phyloP scores from a whole-genome alignment of 2,888 invertebrate genomes.

The Protophormia terraenovae region DNA sequence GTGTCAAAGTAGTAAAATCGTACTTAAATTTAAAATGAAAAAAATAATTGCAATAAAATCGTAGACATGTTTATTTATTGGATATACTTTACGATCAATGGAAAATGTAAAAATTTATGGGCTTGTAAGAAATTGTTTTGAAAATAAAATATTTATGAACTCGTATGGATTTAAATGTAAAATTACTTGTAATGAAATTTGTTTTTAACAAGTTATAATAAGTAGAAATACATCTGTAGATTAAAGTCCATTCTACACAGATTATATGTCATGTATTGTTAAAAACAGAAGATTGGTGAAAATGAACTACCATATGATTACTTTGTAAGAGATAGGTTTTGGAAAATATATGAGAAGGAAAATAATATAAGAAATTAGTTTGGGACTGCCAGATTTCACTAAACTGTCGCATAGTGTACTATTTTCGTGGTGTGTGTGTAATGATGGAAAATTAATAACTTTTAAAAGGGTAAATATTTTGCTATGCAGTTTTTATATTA shows the following conservation, averaged over 20 bases:
- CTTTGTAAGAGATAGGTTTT: too few species aligned
- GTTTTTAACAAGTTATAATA: neutral
- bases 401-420: too few species aligned
- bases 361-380: too few species aligned
- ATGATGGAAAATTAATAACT: too few species aligned
- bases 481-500: too few species aligned
- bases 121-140: neutral
- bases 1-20: constrained; percentile 3
- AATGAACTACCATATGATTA: too few species aligned
- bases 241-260: neutral
- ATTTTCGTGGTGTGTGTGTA: too few species aligned
- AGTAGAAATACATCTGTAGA: neutral
- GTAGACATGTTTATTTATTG: constrained; percentile 37
- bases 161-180: neutral
- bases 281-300: too few species aligned
- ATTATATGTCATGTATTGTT: too few species aligned
- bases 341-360: too few species aligned
- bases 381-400: too few species aligned
- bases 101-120: neutral
- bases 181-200: neutral
- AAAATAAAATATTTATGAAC: neutral
- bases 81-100: constrained; percentile 21
- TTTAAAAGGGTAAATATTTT: too few species aligned
- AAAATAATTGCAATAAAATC: constrained; percentile 8
- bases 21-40: neutral